Conservation (phyloP, 37 sponge, comb jelly and placozoan genomes). For the Cladorhizidae sp. region DNA sequence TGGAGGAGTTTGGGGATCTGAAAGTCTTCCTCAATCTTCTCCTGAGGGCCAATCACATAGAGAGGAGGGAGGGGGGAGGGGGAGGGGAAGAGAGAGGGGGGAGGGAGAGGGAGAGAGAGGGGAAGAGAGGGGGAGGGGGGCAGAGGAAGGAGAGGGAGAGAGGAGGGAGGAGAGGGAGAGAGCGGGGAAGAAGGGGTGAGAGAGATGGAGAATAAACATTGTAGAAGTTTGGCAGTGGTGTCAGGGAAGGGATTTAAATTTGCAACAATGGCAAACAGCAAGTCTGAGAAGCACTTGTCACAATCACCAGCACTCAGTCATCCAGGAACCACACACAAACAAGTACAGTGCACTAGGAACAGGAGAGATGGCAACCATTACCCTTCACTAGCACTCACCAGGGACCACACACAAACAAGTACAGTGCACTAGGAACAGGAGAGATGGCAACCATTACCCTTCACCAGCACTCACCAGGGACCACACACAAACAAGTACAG, state of each 20-base stretch:
- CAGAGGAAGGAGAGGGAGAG: not conserved
- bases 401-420: no score
- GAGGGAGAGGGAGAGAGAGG: not conserved
- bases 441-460: no score
- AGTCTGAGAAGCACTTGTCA: not conserved
- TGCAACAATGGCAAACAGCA: not conserved
- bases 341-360: no score
- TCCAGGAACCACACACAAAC: no score
- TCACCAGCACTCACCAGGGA: no score
- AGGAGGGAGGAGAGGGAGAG: not conserved
- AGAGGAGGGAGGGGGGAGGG: not conserved
- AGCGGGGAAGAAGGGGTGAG: not conserved
- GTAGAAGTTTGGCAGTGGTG: not conserved
- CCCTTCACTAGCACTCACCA: no score
- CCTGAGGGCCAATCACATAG: not conserved
- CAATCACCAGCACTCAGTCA: no score
- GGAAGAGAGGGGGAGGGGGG: not conserved
- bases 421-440: no score
- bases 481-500: no score
- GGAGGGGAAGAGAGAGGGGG: not conserved
- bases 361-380: no score
- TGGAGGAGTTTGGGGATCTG: constrained; percentile 14
- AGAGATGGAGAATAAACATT: not conserved
- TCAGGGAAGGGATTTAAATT: not conserved
- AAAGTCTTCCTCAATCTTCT: constrained; percentile 16